Base-by-base conservation (phyloP, 1,140 invertebrate species). In the Drosophila subpulchrella region DNA sequence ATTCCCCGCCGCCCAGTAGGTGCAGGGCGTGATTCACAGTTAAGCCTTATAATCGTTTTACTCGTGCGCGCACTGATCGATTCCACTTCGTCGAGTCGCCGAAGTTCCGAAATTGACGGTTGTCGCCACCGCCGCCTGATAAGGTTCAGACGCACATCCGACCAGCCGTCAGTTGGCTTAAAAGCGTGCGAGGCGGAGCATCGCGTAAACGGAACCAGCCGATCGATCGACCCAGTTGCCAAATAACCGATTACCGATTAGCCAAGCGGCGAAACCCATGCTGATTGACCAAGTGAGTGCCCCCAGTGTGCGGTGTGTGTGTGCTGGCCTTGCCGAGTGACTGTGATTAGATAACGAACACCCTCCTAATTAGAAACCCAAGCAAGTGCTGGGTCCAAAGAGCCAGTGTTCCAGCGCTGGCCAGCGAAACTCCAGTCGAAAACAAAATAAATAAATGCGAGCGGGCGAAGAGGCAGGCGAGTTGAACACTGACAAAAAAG, bases 91-190 rank as follows among this genome's bases (percentile, higher is more conserved):
- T 51, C 58, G 55, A 42, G 59, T 74, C 55, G 75, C 42, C 55
- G 71, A 24, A 17, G 41, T 42, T 42, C 32, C 32, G 41, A 42
- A 24, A 55, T 24, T 34, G 55, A 39, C 48, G 48, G 66, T 72
- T 67, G 61, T 67, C 60, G 75, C 20, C 38, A 34, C 36, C 65
- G 47, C 56, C 44, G 83, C 76, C 83, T 89, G 84, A 89, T 89
- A 89, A 89, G 84, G 81, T 89, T 89, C 84, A 89, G 84, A 84
- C 85, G 74, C 84, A 79, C 84, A 80, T 84, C 77, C 77, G 77
- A 76, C 68, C 42, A 80, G 39, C 59, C 84, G 85, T 89, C 84
- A 89, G 85, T 89, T 81, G 84, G 77, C 77, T 89, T 51, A 84
- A 89, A 81, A 81, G 70, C 84, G 73, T 65, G 59, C 68, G 71